These are phyloP conservation scores for Lordiphosa collinella DNA, from an alignment of 1,140 invertebrate genomes.

Conservation along the genomic window DNA sequence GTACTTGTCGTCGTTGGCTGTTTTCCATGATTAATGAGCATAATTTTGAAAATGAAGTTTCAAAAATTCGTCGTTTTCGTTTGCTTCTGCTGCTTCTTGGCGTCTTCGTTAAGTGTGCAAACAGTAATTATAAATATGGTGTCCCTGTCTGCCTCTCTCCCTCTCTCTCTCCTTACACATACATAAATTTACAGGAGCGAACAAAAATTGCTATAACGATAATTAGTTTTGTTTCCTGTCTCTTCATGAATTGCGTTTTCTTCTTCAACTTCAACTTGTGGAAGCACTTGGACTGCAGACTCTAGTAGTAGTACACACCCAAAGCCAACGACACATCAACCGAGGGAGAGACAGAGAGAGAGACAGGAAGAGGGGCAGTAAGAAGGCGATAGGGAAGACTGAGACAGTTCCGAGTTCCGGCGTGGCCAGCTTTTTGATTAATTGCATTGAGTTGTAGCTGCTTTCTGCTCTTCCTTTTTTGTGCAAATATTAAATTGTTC, in stretches of 20 bases:
- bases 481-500: conserved; percentile 45
- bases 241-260: conserved; percentile 37
- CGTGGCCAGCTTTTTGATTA: conserved; percentile 54
- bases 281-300: neutral
- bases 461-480: conserved; percentile 8
- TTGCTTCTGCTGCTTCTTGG: conserved; percentile 9
- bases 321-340: neutral
- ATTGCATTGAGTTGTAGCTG: conserved; percentile 48
- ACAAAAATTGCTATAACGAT: conserved; percentile 62
- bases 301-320: neutral
- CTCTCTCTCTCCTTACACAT: neutral
- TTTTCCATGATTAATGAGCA: conserved; percentile 57
- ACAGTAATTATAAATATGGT: conserved; percentile 70
- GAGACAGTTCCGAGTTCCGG: conserved; percentile 9
- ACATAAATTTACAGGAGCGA: conserved; percentile 13
- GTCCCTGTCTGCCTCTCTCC: neutral
- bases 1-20: conserved; percentile 27
- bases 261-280: neutral
- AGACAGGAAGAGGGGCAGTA: too few species aligned
- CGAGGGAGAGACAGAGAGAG: neutral
- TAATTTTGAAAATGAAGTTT: conserved; percentile 61
- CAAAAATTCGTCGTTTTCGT: conserved; percentile 24
- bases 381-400: too few species aligned
- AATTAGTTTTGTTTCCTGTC: conserved; percentile 69
- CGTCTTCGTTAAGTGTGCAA: conserved; percentile 66